Evolutionary conservation across 2,113 vertebrate species (phyloP).

Genomic region (Macroglossus sobrinus): DNA sequence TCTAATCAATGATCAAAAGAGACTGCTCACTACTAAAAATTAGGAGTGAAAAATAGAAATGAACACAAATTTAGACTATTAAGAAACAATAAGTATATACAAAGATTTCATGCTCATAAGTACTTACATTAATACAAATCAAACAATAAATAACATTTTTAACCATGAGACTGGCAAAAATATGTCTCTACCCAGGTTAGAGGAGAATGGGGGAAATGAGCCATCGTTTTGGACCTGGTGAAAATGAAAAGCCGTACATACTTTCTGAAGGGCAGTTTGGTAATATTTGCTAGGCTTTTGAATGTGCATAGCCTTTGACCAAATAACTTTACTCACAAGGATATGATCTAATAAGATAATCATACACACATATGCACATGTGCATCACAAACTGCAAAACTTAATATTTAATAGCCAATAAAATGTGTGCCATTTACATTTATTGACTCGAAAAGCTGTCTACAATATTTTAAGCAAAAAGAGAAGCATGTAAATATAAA

Average conservation of each 20-base stretch:
- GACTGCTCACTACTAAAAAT: background rate
- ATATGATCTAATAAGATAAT: background rate
- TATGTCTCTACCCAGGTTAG: background rate
- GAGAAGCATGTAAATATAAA: background rate
- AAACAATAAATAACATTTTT: background rate
- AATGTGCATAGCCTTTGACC: background rate
- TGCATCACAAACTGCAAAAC: background rate
- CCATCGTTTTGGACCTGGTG: background rate
- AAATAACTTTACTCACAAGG: background rate
- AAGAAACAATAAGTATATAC: background rate
- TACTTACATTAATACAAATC: background rate
- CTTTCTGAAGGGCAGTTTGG: background rate
- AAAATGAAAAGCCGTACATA: background rate
- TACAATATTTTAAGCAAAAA: background rate
- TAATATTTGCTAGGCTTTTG: background rate
- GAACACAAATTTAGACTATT: background rate
- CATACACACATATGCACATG: background rate
- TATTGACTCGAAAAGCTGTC: background rate
- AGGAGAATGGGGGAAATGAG: accelerated
- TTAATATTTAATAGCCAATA: background rate
- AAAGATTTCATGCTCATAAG: background rate
- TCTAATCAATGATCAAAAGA: background rate
- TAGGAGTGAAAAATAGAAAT: background rate
- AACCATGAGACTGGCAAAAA: background rate
- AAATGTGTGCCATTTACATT: background rate